phyloP scores from a whole-genome alignment of 1,140 invertebrate genomes.

The Drosophila guanche region DNA sequence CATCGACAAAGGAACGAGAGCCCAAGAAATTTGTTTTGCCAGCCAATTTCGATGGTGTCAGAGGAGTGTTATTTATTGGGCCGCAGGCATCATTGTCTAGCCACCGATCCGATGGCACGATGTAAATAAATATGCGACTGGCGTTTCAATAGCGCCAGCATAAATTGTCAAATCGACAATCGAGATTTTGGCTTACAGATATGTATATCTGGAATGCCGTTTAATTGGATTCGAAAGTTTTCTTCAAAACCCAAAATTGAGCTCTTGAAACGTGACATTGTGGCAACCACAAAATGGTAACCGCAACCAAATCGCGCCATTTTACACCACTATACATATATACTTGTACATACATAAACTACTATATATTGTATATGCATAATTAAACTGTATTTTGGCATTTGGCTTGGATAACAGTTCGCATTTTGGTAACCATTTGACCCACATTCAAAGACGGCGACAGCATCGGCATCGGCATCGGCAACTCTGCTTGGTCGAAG shows the following conservation, averaged over 20 bases:
- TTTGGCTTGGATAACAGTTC: slow-evolving; percentile 28
- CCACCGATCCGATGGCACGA: slow-evolving; percentile 38
- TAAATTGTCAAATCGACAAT: slow-evolving; percentile 68
- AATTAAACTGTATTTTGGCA: slow-evolving; percentile 56
- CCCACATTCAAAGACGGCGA: slow-evolving; percentile 52
- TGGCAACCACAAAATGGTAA: slow-evolving; percentile 41
- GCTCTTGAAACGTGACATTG: slow-evolving; percentile 72
- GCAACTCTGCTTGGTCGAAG: neutral
- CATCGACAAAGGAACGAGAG: slow-evolving; percentile 7
- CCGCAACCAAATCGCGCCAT: slow-evolving; percentile 47
- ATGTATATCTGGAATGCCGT: slow-evolving; percentile 19
- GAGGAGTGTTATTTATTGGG: slow-evolving; percentile 66
- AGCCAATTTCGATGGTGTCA: slow-evolving; percentile 80
- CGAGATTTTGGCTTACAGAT: slow-evolving; percentile 29
- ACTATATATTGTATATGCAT: slow-evolving; percentile 18
- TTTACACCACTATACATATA: slow-evolving; percentile 32
- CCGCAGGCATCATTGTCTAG: slow-evolving; percentile 62
- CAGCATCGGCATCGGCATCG: too few relatives aligned
- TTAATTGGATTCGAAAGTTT: slow-evolving; percentile 73
- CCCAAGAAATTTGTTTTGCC: slow-evolving; percentile 63
- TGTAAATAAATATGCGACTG: slow-evolving; percentile 69
- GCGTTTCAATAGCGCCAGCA: slow-evolving; percentile 40
- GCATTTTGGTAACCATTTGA: slow-evolving; percentile 58
- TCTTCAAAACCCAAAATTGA: slow-evolving; percentile 67
- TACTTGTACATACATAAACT: slow-evolving; percentile 19